A percentile compares a stretch with the other conserved stretches of the same genome.
phyloP scores from a whole-genome alignment of 1,140 invertebrate genomes.

The Diprion similis region DNA sequence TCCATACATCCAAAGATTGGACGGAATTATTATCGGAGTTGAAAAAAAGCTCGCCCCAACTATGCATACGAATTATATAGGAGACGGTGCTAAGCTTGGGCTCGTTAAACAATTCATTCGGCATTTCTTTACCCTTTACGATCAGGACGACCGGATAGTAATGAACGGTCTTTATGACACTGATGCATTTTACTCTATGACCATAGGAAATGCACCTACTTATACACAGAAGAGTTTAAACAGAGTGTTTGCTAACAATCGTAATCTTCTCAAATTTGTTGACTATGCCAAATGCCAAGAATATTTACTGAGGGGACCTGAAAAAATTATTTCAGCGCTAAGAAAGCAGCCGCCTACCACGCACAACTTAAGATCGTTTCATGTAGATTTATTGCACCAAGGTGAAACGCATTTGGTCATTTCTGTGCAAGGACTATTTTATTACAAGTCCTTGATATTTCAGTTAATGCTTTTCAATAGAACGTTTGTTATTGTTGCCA shows the following conservation, averaged over 20 bases:
- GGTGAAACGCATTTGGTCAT: constrained; percentile 40
- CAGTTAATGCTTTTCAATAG: constrained; percentile 49
- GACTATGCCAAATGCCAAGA: constrained; percentile 59
- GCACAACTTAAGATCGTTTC: constrained; percentile 49
- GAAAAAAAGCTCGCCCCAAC: constrained; percentile 45
- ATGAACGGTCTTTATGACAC: constrained; percentile 57
- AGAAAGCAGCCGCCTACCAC: constrained; percentile 47
- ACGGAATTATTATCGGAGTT: constrained; percentile 50
- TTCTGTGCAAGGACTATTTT: constrained; percentile 51
- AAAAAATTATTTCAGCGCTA: constrained; percentile 50
- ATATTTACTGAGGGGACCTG: constrained; percentile 50
- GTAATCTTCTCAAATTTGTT: constrained; percentile 56
- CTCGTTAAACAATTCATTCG: constrained; percentile 55
- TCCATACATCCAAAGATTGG: constrained; percentile 51
- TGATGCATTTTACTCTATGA: constrained; percentile 56
- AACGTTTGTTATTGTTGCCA: constrained; percentile 51
- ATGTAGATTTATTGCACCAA: constrained; percentile 49
- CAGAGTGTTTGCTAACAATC: constrained; percentile 47
- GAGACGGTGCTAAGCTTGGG: constrained; percentile 37
- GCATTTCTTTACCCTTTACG: constrained; percentile 57
- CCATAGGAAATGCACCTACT: constrained; percentile 45
- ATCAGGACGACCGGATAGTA: constrained; percentile 52
- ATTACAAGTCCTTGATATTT: constrained; percentile 42
- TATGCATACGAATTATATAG: constrained; percentile 42
- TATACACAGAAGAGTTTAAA: constrained; percentile 47